Evolutionary conservation across 2,113 vertebrate genomes (phyloP).

Genomic region (Paraplagusia blochii): DNA sequence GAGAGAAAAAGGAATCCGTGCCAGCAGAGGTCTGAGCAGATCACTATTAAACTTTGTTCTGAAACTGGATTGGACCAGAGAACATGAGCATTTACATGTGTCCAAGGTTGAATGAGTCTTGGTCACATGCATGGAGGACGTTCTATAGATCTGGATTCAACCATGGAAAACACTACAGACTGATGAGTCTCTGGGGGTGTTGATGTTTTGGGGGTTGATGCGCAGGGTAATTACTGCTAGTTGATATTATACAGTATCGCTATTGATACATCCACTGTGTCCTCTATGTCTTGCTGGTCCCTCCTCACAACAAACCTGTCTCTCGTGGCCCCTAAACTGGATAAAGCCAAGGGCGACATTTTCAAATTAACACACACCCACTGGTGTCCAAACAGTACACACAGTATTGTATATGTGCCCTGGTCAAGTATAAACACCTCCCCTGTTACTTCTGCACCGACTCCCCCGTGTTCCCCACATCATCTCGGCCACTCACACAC

Average conservation of each 20-base stretch:
- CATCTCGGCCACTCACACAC: constrained; percentile 1
- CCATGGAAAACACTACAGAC: too few species aligned
- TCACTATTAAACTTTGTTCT: not conserved
- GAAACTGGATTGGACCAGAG: not conserved
- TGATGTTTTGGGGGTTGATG: too few species aligned
- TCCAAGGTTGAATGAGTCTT: not conserved
- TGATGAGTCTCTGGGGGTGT: too few species aligned
- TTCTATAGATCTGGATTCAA: not conserved
- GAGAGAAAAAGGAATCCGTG: too few species aligned
- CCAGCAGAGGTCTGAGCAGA: not conserved
- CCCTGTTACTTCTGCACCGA: constrained; percentile 21
- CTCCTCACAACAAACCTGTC: constrained; percentile 31
- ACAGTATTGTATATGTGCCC: constrained; percentile 4
- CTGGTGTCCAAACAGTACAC: not conserved
- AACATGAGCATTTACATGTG: not conserved
- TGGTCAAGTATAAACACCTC: constrained; percentile 23
- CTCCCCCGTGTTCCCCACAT: constrained; percentile 10
- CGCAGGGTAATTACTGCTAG: too few species aligned
- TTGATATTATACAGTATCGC: too few species aligned
- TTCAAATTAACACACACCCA: constrained; percentile 13
- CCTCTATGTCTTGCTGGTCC: constrained; percentile 21
- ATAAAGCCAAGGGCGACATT: constrained; percentile 30
- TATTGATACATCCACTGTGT: constrained; percentile 30
- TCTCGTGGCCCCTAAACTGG: constrained; percentile 41
- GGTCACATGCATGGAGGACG: not conserved